Conservation (phyloP, 2,113 vertebrate species). For the Ameiurus melas region DNA sequence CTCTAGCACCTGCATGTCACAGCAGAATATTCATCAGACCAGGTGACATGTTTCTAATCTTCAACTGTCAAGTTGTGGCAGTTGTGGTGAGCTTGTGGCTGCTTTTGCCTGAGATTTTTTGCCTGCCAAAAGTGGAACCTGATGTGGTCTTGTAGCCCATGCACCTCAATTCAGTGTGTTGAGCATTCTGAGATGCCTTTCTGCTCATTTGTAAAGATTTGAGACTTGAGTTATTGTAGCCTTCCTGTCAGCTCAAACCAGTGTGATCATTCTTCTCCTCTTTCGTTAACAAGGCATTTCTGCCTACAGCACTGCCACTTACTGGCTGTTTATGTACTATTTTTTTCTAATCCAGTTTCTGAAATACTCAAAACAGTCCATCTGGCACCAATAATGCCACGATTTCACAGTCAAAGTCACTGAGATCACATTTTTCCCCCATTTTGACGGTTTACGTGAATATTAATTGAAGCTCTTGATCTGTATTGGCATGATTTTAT, state of each 20-base stretch:
- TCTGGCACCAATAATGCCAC: background rate
- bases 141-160: background rate
- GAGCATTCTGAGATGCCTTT: background rate
- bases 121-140: background rate
- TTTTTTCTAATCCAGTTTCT: background rate
- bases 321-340: background rate
- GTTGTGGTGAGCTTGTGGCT: background rate
- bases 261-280: too few relatives aligned
- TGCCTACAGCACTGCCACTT: too few relatives aligned
- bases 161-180: background rate
- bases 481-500: background rate
- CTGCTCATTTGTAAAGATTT: background rate
- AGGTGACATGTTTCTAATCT: background rate
- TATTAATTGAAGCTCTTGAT: background rate
- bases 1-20: background rate
- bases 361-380: background rate
- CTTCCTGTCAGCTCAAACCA: too few relatives aligned
- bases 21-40: background rate
- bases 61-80: background rate
- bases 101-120: background rate
- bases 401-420: background rate
- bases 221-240: too few relatives aligned
- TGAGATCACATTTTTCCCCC: background rate
- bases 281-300: too few relatives aligned
- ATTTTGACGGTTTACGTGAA: background rate